Base-by-base conservation (phyloP, 2,113 vertebrate genomes). In the Formicarius rufipectus region DNA sequence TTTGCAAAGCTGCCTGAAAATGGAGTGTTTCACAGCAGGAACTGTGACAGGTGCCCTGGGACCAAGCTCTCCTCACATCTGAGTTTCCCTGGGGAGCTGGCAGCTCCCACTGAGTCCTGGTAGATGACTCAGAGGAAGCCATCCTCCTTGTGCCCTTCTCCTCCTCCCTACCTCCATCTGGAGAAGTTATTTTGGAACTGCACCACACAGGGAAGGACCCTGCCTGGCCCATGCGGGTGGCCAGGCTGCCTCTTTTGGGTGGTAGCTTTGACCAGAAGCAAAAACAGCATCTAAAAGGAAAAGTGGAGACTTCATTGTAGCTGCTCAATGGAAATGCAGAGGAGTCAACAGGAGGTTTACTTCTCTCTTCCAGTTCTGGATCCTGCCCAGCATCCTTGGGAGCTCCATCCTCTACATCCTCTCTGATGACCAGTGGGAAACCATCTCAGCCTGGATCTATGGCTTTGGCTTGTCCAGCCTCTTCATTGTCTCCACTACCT, bases 401-500 rank as follows among this genome's bases (percentile, higher is more conserved):
- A 99, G 99, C 97, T 99, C 98, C 42, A 90, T 99, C 97, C 98
- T 99, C 78, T 98, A 99, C 94, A 97, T 99, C 96, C 98, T 99
- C 74, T 99, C 99, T 0, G 99, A 99, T 4, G 98, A 99, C 63
- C 97, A 97, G 89, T 99, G 99, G 99, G 98, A 99, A 97, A 98
- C 97, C 33, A 97, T 99, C 88, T 99, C 99, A 1, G 99, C 99
- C 86, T 99, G 99, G 99, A 98, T 99, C 94, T 99, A 99, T 3
- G 99, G 99, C 92, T 98, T 98, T 4, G 99, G 99, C 23, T 98
- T 99, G 84, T 99, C 98, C 49, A 99, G 99, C 40, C 98, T 99
- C 92, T 99, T 99, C 79, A 99, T 99, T 63, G 99, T 99, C 87
- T 99, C 99, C 94, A 99, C 99, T 20, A 95, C 99, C 78, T 99